Conservation (phyloP, 2,888 invertebrate species). For the Thumatha senex region DNA sequence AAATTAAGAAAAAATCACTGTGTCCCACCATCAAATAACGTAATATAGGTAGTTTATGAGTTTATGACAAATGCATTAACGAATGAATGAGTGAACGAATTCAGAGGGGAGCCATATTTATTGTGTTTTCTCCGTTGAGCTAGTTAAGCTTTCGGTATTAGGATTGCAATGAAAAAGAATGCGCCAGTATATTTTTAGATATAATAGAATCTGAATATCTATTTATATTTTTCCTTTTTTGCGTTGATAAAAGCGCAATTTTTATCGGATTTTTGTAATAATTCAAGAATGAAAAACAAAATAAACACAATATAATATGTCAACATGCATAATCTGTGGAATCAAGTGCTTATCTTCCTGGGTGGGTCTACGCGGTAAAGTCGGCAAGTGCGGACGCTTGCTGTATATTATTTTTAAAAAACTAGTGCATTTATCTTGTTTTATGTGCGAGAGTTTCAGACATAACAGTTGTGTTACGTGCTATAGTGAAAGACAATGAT, state of each 20-base stretch:
- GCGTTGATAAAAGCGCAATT: neutral
- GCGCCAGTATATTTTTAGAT: neutral
- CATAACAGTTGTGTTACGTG: too few relatives aligned
- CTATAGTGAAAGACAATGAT: too few relatives aligned
- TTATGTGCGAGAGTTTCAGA: too few relatives aligned
- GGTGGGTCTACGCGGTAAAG: too few relatives aligned
- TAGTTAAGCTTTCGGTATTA: conserved; percentile 54
- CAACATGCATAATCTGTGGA: too few relatives aligned
- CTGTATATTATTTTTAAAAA: too few relatives aligned
- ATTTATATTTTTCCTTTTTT: neutral
- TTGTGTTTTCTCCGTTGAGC: conserved; percentile 64
- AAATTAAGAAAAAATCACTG: conserved; percentile 51
- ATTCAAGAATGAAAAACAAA: too few relatives aligned
- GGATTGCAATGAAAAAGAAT: conserved; percentile 33
- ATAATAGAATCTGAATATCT: too few relatives aligned
- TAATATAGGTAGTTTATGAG: conserved; percentile 46
- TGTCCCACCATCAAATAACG: conserved; percentile 23
- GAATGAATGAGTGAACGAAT: conserved; percentile 47
- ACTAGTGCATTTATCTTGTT: too few relatives aligned
- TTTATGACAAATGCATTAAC: conserved; percentile 73
- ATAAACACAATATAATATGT: too few relatives aligned
- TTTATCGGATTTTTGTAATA: neutral
- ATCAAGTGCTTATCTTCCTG: too few relatives aligned
- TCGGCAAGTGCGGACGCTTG: too few relatives aligned
- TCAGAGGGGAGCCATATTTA: conserved; percentile 45